phyloP scores from a whole-genome alignment of 2,888 invertebrate genomes.

The Camptogramma bilineatum region DNA sequence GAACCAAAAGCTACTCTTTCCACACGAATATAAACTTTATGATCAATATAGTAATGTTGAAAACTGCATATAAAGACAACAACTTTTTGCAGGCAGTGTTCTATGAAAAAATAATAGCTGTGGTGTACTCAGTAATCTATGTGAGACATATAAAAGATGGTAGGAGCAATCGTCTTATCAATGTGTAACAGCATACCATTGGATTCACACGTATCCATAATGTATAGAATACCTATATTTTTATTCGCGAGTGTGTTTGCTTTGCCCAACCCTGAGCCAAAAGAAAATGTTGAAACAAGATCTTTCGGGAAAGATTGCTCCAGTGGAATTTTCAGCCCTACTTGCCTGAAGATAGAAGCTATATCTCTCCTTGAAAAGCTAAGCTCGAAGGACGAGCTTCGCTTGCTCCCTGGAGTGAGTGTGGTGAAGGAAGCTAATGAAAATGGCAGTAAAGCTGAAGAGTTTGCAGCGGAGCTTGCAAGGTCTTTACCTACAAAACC shows the following conservation, averaged over 20 bases:
- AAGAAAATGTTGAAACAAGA: conserved; percentile 51
- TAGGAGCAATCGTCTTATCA: conserved; percentile 74
- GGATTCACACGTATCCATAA: conserved; percentile 67
- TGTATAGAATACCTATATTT: conserved; percentile 63
- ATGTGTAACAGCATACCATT: conserved; percentile 66
- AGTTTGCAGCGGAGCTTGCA: conserved; percentile 90
- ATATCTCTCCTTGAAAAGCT: conserved; percentile 62
- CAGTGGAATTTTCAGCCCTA: conserved; percentile 60
- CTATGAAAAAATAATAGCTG: conserved; percentile 83
- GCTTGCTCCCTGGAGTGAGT: conserved; percentile 76
- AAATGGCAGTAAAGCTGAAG: conserved; percentile 87
- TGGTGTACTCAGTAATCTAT: conserved; percentile 68
- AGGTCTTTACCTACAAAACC: conserved; percentile 91
- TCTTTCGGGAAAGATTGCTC: conserved; percentile 56
- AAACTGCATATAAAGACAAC: conserved; percentile 35
- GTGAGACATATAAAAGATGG: conserved; percentile 81
- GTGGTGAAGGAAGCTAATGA: conserved; percentile 86
- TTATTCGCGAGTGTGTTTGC: conserved; percentile 57
- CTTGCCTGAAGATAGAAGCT: conserved; percentile 65
- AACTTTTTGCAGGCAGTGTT: conserved; percentile 77
- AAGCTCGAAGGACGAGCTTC: conserved; percentile 61
- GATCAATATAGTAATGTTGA: conserved; percentile 32
- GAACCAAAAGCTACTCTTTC: conserved; percentile 55
- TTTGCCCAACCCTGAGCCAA: conserved; percentile 69
- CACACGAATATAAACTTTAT: conserved; percentile 50